Base-by-base conservation (phyloP, 23 tunicate genomes). In the Halocynthia roretzi region DNA sequence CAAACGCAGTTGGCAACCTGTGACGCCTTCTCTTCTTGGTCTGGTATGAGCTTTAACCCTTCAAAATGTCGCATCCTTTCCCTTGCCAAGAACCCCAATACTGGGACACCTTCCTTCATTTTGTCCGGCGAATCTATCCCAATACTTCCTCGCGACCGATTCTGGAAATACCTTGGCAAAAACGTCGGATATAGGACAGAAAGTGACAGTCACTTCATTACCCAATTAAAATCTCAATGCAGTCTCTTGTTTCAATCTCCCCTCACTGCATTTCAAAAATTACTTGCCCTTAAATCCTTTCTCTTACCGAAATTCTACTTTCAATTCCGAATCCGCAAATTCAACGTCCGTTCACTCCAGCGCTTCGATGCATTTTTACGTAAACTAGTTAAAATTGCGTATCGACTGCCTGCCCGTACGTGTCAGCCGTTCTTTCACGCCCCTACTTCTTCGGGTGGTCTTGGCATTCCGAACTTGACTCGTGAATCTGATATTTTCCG, bases 151-250 rank as follows among this genome's bases (percentile, higher is more conserved):
- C 76, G 18, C 18, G 76, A 71, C 4, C 56, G 52, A 71, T 51
- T 49, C 18, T 71, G 52, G 21, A 71, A 71, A 44, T 71, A 71
- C 76, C 76, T 71, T 54, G 76, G 76, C 58, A 11, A n/a, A 31
- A 31, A 31, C 44, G 44, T 31, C 44, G 44, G 44, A 31, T 31
- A 31, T 31, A 31, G 44, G 44, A 31, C 44, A 1, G 44, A 31
- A 31, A 31, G 44, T 31, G 44, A 31, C 44, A 0, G 44, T 31
- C 44, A 31, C 44, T 31, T 31, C 44, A 31, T 31, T 31, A 31
- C 44, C 44, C 44, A 31, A 31, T 31, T 31, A 31, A 31, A 31
- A 31, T 31, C 12, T 0, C 1, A 56, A 17, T 15, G 51, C 60
- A 21, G 52, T 54, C 76, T 54, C 18, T 5, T 71, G 12, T 71